Percentiles rank a stretch among this genome's conserved stretches.
Conservation (phyloP, 92 coral and sea anemone genomes). For the Umimayanthus chanpuru region DNA sequence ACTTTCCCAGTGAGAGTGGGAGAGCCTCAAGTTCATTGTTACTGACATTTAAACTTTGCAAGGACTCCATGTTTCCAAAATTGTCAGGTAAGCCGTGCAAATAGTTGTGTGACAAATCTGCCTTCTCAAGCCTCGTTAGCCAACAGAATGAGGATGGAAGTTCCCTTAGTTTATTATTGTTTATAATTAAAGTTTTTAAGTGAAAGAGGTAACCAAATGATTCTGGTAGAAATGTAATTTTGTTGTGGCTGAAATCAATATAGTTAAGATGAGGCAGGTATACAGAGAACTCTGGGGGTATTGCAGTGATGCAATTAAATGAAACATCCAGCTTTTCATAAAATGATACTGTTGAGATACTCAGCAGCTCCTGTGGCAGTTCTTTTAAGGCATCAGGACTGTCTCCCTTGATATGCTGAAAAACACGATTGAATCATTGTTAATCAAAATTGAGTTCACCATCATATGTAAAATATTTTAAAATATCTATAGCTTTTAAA, state of each 20-base stretch:
- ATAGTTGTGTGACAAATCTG: slow-evolving; percentile 85
- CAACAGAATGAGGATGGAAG: slow-evolving; percentile 84
- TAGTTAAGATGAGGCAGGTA: slow-evolving; percentile 87
- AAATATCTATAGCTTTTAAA: too few species aligned
- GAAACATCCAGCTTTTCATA: slow-evolving; percentile 89
- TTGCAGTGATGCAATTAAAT: slow-evolving; percentile 76
- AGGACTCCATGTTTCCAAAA: slow-evolving; percentile 76
- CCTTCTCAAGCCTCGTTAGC: slow-evolving; percentile 80
- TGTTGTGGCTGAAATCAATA: slow-evolving; percentile 86
- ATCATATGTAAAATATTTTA: too few species aligned
- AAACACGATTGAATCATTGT: background rate
- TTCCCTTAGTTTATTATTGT: slow-evolving; percentile 78
- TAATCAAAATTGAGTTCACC: background rate
- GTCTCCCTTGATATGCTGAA: slow-evolving; percentile 71
- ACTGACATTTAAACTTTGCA: slow-evolving; percentile 80
- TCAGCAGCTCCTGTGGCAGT: slow-evolving; percentile 69
- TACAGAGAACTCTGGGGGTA: slow-evolving; percentile 88
- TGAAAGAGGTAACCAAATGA: slow-evolving; percentile 92
- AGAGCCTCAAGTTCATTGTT: slow-evolving; percentile 82
- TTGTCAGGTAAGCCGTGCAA: slow-evolving; percentile 70
- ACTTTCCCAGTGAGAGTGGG: slow-evolving; percentile 78
- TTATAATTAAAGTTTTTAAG: slow-evolving; percentile 78
- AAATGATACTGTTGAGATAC: slow-evolving; percentile 72
- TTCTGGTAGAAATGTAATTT: slow-evolving; percentile 76
- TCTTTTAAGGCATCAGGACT: slow-evolving; percentile 74